Evolutionary conservation across 2,113 vertebrate species (phyloP).

Genomic region (Mirza zaza): DNA sequence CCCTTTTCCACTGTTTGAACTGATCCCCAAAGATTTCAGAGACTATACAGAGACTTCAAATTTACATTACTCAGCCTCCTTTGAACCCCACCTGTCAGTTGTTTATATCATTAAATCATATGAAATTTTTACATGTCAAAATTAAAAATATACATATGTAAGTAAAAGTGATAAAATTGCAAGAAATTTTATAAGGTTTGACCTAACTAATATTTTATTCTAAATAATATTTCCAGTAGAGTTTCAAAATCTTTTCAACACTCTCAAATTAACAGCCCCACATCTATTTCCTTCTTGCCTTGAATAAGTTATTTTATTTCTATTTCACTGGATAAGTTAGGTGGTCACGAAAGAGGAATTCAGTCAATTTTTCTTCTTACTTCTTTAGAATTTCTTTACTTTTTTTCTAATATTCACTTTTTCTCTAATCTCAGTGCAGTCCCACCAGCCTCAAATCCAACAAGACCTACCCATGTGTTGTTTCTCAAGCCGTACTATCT

Average conservation of each 20-base stretch:
- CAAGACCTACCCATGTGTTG: background rate
- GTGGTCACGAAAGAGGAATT: background rate
- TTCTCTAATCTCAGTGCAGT: background rate
- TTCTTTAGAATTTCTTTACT: background rate
- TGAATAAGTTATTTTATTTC: background rate
- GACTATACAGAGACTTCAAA: background rate
- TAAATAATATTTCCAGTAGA: conserved; percentile 6
- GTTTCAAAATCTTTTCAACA: background rate
- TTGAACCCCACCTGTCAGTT: background rate
- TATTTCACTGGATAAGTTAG: background rate
- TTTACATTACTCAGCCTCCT: background rate
- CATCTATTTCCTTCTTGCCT: background rate
- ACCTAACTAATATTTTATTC: background rate
- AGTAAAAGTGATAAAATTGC: background rate
- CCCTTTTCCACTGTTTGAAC: background rate
- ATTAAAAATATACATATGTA: background rate
- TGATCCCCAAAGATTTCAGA: background rate
- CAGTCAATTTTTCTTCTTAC: background rate
- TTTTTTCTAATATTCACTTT: background rate
- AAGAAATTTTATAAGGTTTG: background rate
- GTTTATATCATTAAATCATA: background rate
- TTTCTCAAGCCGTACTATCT: background rate
- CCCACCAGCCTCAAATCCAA: background rate
- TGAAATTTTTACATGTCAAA: background rate
- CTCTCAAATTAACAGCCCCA: background rate